Base-by-base conservation (phyloP, 2,797 vertebrate species). In the Poeciliopsis paucimaculata region DNA sequence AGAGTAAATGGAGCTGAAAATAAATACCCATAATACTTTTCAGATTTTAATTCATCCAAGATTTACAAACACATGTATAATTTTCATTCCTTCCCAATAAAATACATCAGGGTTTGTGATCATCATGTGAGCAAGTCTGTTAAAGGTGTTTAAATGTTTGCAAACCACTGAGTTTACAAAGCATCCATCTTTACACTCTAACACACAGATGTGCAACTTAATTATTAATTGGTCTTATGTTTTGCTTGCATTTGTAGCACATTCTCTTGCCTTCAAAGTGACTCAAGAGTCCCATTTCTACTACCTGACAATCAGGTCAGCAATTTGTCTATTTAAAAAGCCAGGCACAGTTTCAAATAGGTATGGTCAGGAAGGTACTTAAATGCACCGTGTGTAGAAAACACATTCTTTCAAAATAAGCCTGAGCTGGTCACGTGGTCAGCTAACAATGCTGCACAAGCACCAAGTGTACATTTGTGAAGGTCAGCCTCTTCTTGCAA, bases 261-360 rank as follows among this genome's bases (percentile, higher is more conserved):
- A 73, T 76, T 55, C 75, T 76, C 43, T 57, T 73, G 71, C 72
- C 60, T 80, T 81, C 75, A 57, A 81, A 73, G 62, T 43, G 2
- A 72, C 81, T 84, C 76, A 83, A 76, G 83, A 75, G 82, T 84
- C 80, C 86, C 78, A 87, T 83, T 93, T 93, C 82, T 73, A 86
- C 75, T 89, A 84, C 93, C 90, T 93, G 76, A 84, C 91, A 96
- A 93, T 94, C 91, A 93, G 93, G 94, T 95, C 94, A 93, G 88
- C 78, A 79, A 81, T 80, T 84, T 90, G 90, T 87, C 93, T 95
- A 95, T 93, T 94, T 95, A 90, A 88, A 92, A 90, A 76, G 77
- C 16, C 80, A 86, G 51, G 72, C 82, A 77, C 85, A 80, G 76
- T 89, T 85, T 88, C 84, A 64, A 84, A 91, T 84, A 91, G 84